Percentiles rank a stretch among this genome's conserved stretches.
These are phyloP conservation scores for Cepaea hortensis DNA, from an alignment of 2,888 invertebrate genomes.

Conservation along the genomic window DNA sequence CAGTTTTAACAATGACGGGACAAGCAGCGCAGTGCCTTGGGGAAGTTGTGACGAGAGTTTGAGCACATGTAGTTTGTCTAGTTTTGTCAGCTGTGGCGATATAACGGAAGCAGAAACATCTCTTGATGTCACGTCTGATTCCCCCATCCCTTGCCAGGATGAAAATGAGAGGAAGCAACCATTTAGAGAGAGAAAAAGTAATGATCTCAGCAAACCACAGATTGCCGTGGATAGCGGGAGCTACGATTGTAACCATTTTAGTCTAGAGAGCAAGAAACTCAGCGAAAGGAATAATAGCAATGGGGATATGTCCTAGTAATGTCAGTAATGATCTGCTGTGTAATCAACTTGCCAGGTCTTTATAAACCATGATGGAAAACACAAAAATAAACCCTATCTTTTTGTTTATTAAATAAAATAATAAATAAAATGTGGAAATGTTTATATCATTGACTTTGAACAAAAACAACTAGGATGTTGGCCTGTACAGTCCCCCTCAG, in stretches of 20 bases:
- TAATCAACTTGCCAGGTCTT: background rate
- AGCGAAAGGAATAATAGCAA: slow-evolving; percentile 5
- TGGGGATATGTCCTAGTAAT: background rate
- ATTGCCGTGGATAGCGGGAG: slow-evolving; percentile 41
- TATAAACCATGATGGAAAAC: background rate
- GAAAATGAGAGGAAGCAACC: background rate
- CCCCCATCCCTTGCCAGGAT: background rate
- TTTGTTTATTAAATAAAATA: too few species aligned
- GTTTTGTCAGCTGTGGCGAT: slow-evolving; percentile 43
- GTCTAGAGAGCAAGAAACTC: background rate
- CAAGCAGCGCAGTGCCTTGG: slow-evolving; percentile 3
- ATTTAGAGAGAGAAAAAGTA: background rate
- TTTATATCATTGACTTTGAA: too few species aligned
- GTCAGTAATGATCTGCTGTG: background rate
- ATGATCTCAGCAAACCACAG: slow-evolving; percentile 6
- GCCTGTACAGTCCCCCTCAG: too few species aligned
- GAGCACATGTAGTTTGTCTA: slow-evolving; percentile 39
- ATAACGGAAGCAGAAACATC: background rate
- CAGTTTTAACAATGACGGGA: slow-evolving; percentile 24
- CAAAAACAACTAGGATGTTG: too few species aligned
- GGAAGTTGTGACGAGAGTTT: slow-evolving; percentile 30
- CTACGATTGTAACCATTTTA: slow-evolving; percentile 34
- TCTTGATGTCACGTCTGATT: background rate
- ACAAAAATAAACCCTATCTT: too few species aligned
- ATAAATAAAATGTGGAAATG: too few species aligned